phyloP scores from a whole-genome alignment of 2,113 vertebrate genomes.

The Hymenochirus boettgeri region DNA sequence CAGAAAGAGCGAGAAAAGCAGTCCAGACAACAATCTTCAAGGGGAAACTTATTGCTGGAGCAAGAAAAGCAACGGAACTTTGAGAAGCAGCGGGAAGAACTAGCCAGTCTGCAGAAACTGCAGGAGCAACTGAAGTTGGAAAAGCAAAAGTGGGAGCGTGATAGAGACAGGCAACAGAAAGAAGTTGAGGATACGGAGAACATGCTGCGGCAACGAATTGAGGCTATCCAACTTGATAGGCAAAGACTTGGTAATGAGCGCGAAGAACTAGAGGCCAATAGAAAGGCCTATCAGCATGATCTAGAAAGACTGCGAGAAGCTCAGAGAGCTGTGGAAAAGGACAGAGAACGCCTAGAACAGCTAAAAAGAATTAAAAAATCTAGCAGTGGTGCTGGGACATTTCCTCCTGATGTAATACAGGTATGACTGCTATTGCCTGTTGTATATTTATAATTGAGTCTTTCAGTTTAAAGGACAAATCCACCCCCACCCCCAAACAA shows the following conservation, averaged over 20 bases:
- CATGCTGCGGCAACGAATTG: constrained; percentile 64
- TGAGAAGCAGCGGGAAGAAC: constrained; percentile 89
- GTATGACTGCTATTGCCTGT: constrained; percentile 52
- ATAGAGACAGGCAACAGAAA: constrained; percentile 64
- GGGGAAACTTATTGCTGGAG: constrained; percentile 83
- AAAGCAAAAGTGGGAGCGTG: constrained; percentile 83
- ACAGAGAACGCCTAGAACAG: constrained; percentile 79
- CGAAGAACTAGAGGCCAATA: constrained; percentile 76
- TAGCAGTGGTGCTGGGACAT: constrained; percentile 53
- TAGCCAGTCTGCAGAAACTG: constrained; percentile 79
- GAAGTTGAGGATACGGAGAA: constrained; percentile 63
- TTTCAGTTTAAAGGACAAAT: no score
- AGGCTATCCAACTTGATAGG: constrained; percentile 57
- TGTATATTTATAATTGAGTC: no score
- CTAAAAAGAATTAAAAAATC: constrained; percentile 78
- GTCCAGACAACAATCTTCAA: constrained; percentile 68
- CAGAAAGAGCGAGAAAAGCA: constrained; percentile 78
- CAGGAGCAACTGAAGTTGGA: constrained; percentile 84
- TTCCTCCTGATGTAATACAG: constrained; percentile 58
- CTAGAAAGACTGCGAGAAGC: constrained; percentile 86
- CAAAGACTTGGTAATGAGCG: constrained; percentile 69
- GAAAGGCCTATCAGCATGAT: constrained; percentile 87
- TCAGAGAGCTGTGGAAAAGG: constrained; percentile 80
- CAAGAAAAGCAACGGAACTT: constrained; percentile 94
- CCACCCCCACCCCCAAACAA: no score